These are phyloP conservation scores for Caenorhabditis sinica DNA, from an alignment of 2,888 invertebrate genomes.

Conservation along the genomic window DNA sequence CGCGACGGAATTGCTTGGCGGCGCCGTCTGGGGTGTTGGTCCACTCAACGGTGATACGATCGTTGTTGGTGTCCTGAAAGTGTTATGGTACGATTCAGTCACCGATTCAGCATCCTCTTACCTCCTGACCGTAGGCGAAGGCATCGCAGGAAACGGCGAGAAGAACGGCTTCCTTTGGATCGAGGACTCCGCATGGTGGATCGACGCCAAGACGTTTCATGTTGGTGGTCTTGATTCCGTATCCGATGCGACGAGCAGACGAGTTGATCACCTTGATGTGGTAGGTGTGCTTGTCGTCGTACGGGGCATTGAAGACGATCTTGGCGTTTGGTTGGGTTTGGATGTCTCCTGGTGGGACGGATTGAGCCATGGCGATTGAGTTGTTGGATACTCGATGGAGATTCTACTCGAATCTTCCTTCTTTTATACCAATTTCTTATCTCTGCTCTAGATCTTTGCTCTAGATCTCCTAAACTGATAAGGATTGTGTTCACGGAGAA, in stretches of 20 bases:
- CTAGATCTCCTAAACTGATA: no score
- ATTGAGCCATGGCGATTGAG: conserved; percentile 53
- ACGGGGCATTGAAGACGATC: conserved; percentile 79
- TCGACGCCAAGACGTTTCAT: conserved; percentile 50
- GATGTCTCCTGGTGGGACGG: conserved; percentile 69
- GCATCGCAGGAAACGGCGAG: conserved; percentile 26
- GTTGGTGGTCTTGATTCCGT: conserved; percentile 55
- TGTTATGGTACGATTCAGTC: no score
- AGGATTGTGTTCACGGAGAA: no score
- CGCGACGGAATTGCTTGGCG: conserved; percentile 74
- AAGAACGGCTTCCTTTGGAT: conserved; percentile 30
- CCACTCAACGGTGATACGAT: conserved; percentile 76
- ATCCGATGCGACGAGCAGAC: conserved; percentile 48
- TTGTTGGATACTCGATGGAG: no score
- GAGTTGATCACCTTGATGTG: conserved; percentile 71
- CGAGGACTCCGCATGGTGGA: conserved; percentile 40
- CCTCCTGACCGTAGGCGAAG: conserved; percentile 25
- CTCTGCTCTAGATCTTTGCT: no score
- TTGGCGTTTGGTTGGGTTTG: conserved; percentile 70
- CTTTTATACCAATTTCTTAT: no score
- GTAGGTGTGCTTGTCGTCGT: conserved; percentile 80
- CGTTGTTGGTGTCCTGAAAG: conserved; percentile 71
- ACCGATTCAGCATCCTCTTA: neutral
- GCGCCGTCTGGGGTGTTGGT: conserved; percentile 74
- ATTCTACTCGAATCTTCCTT: no score